Conservation (phyloP, 1,140 invertebrate species). For the Drosophila orena region DNA sequence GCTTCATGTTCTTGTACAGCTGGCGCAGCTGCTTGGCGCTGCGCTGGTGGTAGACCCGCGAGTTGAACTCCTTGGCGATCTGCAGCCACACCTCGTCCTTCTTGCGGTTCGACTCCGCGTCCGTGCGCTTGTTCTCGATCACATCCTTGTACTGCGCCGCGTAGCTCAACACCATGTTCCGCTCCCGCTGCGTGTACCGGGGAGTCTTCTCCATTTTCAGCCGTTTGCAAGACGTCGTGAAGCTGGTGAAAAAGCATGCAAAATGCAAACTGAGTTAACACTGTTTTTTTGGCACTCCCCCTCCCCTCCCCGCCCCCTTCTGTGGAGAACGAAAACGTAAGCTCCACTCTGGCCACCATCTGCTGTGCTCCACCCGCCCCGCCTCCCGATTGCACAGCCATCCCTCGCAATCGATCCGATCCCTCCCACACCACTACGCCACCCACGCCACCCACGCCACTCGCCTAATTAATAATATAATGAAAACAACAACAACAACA, state of each 20-base stretch:
- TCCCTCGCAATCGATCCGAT: not conserved
- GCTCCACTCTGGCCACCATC: not conserved
- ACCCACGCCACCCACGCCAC: not conserved
- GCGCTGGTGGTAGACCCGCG: conserved; percentile 79
- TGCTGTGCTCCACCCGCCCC: no score
- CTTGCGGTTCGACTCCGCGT: conserved; percentile 84
- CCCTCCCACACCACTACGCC: not conserved
- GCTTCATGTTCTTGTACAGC: conserved; percentile 83
- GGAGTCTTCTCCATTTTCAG: conserved; percentile 85
- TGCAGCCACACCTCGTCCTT: conserved; percentile 84
- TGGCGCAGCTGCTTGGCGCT: conserved; percentile 81
- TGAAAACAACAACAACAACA: conserved; percentile 23
- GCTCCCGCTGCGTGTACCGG: conserved; percentile 84
- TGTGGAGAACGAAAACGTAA: not conserved
- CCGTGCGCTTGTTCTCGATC: conserved; percentile 83
- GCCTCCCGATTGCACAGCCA: not conserved
- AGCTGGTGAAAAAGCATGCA: conserved; percentile 40
- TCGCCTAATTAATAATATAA: conserved; percentile 68
- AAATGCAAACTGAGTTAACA: not conserved
- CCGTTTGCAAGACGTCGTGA: conserved; percentile 84
- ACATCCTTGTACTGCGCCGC: conserved; percentile 83
- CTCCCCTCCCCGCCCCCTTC: no score
- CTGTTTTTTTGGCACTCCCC: no score
- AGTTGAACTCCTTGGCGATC: conserved; percentile 83
- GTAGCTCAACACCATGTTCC: conserved; percentile 83